Evolutionary conservation across 2,797 vertebrate genomes (phyloP).

Genomic region (Pygocentrus nattereri): DNA sequence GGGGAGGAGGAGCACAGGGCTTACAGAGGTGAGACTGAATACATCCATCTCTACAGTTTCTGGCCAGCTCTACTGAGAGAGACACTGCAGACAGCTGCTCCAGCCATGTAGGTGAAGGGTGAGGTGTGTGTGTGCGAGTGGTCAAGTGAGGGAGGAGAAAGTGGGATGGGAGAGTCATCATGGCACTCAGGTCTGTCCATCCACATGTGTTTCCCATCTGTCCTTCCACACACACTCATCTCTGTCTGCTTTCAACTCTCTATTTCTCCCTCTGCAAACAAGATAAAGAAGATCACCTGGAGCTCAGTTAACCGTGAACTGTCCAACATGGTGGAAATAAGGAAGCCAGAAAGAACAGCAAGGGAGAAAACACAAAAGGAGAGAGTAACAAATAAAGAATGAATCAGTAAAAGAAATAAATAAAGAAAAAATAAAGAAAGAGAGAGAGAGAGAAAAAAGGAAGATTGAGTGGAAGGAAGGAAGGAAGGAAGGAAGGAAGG

Average conservation of each 20-base stretch:
- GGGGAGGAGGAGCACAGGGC: conserved; percentile 10
- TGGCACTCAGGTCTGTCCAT: conserved; percentile 43
- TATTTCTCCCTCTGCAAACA: conserved; percentile 35
- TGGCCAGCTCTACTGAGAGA: conserved; percentile 47
- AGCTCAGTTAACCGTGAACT: neutral
- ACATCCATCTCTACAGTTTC: conserved; percentile 51
- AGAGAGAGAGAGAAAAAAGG: neutral
- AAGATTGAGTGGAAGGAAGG: neutral
- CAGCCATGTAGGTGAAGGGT: conserved; percentile 52
- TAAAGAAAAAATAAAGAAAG: neutral
- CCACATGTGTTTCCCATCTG: conserved; percentile 64
- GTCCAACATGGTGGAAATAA: neutral
- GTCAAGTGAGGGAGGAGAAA: neutral
- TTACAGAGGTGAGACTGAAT: conserved; percentile 33
- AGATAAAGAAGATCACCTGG: conserved; percentile 21
- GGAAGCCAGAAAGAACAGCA: neutral
- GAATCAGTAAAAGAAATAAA: neutral
- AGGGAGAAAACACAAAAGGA: neutral
- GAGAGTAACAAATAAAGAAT: neutral
- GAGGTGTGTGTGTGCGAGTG: conserved; percentile 19
- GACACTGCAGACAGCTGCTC: conserved; percentile 12
- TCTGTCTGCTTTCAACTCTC: conserved; percentile 39
- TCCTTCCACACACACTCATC: conserved; percentile 49
- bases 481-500: neutral
- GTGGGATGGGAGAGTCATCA: conserved; percentile 51